Evolutionary conservation across 2,888 invertebrate species (phyloP).

Genomic region (Eupithecia exiguata): DNA sequence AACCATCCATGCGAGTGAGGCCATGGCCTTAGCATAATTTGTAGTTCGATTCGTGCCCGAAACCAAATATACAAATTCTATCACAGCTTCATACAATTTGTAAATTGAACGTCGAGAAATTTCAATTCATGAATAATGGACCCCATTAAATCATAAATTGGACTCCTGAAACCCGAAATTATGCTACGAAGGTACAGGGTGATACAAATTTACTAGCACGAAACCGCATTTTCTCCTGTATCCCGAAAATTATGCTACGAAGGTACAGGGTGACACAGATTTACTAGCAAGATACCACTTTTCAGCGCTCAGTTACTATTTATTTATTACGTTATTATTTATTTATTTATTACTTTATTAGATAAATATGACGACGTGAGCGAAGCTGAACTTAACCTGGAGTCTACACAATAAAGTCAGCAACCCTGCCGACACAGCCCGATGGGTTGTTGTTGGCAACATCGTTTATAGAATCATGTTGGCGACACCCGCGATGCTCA

Average conservation of each 20-base stretch:
- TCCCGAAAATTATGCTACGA: background rate
- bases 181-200: slow-evolving; percentile 1
- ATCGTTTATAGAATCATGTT: too few relatives aligned
- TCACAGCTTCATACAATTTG: slow-evolving; percentile 21
- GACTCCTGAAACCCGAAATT: slow-evolving; percentile 6
- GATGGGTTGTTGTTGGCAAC: too few relatives aligned
- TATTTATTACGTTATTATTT: too few relatives aligned
- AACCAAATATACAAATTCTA: slow-evolving; percentile 7
- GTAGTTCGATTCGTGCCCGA: background rate
- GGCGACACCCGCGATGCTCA: too few relatives aligned
- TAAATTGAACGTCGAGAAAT: slow-evolving; percentile 17
- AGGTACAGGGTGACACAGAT: too few relatives aligned
- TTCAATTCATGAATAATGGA: slow-evolving; percentile 20
- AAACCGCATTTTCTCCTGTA: background rate
- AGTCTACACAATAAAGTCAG: too few relatives aligned
- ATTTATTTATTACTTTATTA: background rate
- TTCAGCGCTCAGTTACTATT: too few relatives aligned
- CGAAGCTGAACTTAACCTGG: too few relatives aligned
- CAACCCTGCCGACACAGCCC: too few relatives aligned
- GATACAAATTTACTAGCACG: background rate
- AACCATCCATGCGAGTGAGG: too few relatives aligned
- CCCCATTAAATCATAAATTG: slow-evolving; percentile 12
- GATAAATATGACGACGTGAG: too few relatives aligned
- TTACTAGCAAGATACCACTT: too few relatives aligned
- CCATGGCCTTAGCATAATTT: background rate